phyloP scores from a whole-genome alignment of 2,113 vertebrate species.

The Tympanuchus pallidicinctus region DNA sequence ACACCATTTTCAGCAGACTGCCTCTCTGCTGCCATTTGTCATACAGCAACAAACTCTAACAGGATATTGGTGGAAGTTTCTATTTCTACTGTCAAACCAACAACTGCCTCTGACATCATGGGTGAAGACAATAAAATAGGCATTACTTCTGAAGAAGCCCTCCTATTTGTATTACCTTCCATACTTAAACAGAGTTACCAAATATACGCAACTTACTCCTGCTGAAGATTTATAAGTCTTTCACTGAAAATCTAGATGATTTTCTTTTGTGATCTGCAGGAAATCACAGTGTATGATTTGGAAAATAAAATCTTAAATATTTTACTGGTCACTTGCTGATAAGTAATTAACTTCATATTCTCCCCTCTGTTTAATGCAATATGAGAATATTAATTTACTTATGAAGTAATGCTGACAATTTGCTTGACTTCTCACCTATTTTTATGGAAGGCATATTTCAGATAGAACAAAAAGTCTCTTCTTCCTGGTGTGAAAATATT shows the following conservation, averaged over 20 bases:
- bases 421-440: not conserved
- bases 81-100: too few relatives aligned
- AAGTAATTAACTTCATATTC: slow-evolving; percentile 47
- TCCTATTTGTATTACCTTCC: slow-evolving; percentile 24
- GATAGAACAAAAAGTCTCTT: not conserved
- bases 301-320: slow-evolving; percentile 29
- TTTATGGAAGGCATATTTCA: not conserved
- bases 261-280: not conserved
- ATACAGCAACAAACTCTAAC: too few relatives aligned
- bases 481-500: not conserved
- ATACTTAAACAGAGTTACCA: slow-evolving; percentile 25
- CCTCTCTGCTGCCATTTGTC: too few relatives aligned
- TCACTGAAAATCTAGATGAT: not conserved
- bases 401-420: slow-evolving; percentile 5
- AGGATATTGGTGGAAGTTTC: too few relatives aligned
- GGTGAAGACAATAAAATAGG: too few relatives aligned
- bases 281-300: not conserved
- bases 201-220: slow-evolving; percentile 11
- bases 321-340: slow-evolving; percentile 36
- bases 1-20: too few relatives aligned
- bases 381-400: slow-evolving; percentile 44
- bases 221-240: not conserved
- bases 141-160: too few relatives aligned
- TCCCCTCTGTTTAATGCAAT: slow-evolving; percentile 4
- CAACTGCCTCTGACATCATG: too few relatives aligned